phyloP scores from a whole-genome alignment of 2,113 vertebrate species.

The Malurus elegans region DNA sequence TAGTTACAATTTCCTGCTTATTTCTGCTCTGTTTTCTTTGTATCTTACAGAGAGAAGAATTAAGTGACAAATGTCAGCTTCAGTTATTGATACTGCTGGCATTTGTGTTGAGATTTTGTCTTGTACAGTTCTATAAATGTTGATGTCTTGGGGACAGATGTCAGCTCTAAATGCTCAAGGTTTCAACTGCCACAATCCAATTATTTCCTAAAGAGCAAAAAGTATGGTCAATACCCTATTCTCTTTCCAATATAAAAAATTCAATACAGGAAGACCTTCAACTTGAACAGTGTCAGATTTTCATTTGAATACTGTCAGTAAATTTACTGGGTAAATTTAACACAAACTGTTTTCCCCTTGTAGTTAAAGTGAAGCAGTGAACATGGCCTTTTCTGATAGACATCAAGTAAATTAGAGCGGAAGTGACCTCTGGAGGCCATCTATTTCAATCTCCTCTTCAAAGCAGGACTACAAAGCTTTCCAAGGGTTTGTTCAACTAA shows the following conservation, averaged over 20 bases:
- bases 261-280: not conserved
- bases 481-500: not conserved
- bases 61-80: not conserved
- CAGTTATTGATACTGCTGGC: not conserved
- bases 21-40: not conserved
- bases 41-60: not conserved
- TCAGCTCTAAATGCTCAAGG: not conserved
- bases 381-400: not conserved
- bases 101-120: not conserved
- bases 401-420: not conserved
- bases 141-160: not conserved
- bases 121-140: not conserved
- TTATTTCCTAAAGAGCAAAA: not conserved
- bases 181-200: not conserved
- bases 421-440: slow-evolving; percentile 23
- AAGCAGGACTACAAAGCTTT: not conserved
- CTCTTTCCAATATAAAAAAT: not conserved
- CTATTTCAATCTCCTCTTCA: not conserved
- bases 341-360: not conserved
- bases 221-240: not conserved
- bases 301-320: not conserved
- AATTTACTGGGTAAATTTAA: not conserved
- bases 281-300: not conserved
- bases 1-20: not conserved
- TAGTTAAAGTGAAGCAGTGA: not conserved